Evolutionary conservation across 2,888 invertebrate genomes (phyloP).

Genomic region (Acronicta psi): DNA sequence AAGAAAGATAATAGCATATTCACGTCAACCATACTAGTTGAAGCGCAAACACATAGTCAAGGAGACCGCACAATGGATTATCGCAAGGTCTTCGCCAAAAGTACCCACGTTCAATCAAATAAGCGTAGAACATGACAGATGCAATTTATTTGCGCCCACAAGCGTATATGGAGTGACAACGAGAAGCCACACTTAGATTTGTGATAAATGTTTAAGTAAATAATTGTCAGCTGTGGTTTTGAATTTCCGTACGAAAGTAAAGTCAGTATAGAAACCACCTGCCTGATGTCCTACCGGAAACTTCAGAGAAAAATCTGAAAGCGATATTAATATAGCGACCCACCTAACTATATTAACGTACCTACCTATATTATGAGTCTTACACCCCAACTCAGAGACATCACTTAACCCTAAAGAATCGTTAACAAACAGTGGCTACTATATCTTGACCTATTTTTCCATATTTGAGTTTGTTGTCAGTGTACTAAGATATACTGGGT

Average conservation of each 20-base stretch:
- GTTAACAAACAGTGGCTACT: too few relatives aligned
- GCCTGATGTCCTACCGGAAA: too few relatives aligned
- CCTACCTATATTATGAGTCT: too few relatives aligned
- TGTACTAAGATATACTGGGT: too few relatives aligned
- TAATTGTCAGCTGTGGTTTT: not conserved
- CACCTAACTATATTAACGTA: too few relatives aligned
- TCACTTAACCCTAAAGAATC: too few relatives aligned
- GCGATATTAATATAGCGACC: too few relatives aligned
- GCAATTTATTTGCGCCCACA: slow-evolving; percentile 78
- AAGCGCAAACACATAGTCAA: slow-evolving; percentile 64
- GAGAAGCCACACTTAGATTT: slow-evolving; percentile 39
- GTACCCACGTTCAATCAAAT: slow-evolving; percentile 78
- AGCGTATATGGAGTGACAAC: slow-evolving; percentile 51
- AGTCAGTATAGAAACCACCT: not conserved
- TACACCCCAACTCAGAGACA: too few relatives aligned
- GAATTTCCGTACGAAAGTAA: not conserved
- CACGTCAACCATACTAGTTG: slow-evolving; percentile 57
- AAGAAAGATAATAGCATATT: slow-evolving; percentile 53
- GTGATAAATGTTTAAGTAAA: slow-evolving; percentile 23
- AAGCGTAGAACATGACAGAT: slow-evolving; percentile 63
- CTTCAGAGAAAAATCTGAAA: too few relatives aligned
- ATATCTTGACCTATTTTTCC: too few relatives aligned
- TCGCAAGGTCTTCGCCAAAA: slow-evolving; percentile 78
- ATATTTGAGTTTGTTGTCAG: too few relatives aligned
- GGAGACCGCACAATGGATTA: slow-evolving; percentile 76